A percentile compares a stretch with the other conserved stretches of the same genome.
These are phyloP conservation scores for Pilophorus perplexus DNA, from an alignment of 2,888 invertebrate species.

Conservation along the genomic window DNA sequence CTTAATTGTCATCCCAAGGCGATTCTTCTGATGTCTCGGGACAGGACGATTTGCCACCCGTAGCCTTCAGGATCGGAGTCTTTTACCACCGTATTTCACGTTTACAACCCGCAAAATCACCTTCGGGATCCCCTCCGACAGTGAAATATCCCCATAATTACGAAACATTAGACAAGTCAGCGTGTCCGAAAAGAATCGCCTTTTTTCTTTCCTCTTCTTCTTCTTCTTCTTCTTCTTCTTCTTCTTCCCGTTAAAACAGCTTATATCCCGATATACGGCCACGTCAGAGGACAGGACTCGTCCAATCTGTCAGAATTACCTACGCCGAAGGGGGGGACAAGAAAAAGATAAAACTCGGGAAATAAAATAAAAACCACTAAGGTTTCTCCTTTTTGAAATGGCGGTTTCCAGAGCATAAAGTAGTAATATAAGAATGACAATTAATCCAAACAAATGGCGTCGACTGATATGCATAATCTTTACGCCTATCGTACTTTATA, in stretches of 20 bases:
- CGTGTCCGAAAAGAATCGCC: background rate
- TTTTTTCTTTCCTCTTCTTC: no score
- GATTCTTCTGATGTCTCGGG: no score
- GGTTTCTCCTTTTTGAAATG: background rate
- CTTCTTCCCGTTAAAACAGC: no score
- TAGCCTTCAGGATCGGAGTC: no score
- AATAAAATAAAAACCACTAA: background rate
- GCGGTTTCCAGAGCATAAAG: background rate
- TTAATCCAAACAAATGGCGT: conserved; percentile 27
- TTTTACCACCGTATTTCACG: no score
- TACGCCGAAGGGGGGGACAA: background rate
- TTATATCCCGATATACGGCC: background rate
- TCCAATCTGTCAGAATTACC: conserved; percentile 16
- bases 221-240: background rate
- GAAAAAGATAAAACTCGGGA: background rate
- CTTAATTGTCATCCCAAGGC: no score
- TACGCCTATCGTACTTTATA: background rate
- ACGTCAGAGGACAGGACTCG: background rate
- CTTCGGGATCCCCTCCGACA: background rate
- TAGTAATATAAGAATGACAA: background rate
- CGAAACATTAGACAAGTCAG: background rate
- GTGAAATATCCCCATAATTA: background rate
- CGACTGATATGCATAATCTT: conserved; percentile 30
- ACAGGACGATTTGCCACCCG: no score
- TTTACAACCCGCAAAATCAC: background rate